phyloP scores from a whole-genome alignment of 2,888 invertebrate species.

The Panorpa germanica region DNA sequence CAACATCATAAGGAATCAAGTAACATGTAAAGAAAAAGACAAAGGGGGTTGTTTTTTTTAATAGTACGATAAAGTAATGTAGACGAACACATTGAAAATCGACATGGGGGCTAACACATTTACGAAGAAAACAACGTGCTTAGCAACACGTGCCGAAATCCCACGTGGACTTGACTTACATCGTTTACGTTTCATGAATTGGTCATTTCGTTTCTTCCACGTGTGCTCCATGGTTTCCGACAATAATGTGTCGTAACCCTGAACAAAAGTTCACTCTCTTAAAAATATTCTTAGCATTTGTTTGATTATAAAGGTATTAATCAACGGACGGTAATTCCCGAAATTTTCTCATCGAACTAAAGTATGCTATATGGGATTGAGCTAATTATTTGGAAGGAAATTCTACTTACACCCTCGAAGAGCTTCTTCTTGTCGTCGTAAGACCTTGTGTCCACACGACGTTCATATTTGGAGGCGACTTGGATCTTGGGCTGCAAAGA shows the following conservation, averaged over 20 bases:
- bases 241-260: constrained; percentile 69
- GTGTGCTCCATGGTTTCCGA: constrained; percentile 65
- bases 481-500: constrained; percentile 82
- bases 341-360: neutral
- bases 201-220: constrained; percentile 73
- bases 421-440: constrained; percentile 93
- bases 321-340: neutral
- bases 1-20: no score
- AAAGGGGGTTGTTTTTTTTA: no score
- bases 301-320: constrained; percentile 4
- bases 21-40: no score
- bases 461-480: constrained; percentile 97
- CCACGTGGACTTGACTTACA: no score
- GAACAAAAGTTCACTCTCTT: constrained; percentile 17
- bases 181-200: constrained; percentile 74
- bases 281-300: constrained; percentile 1
- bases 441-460: constrained; percentile 92
- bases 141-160: no score
- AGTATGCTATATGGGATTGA: no score
- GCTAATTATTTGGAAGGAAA: no score
- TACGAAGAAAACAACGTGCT: no score
- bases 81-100: constrained; percentile 13
- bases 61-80: constrained; percentile 8
- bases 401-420: constrained; percentile 91
- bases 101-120: no score